Conservation (phyloP, 1,140 invertebrate species). For the Hermatobates lingyangjiaoensis region DNA sequence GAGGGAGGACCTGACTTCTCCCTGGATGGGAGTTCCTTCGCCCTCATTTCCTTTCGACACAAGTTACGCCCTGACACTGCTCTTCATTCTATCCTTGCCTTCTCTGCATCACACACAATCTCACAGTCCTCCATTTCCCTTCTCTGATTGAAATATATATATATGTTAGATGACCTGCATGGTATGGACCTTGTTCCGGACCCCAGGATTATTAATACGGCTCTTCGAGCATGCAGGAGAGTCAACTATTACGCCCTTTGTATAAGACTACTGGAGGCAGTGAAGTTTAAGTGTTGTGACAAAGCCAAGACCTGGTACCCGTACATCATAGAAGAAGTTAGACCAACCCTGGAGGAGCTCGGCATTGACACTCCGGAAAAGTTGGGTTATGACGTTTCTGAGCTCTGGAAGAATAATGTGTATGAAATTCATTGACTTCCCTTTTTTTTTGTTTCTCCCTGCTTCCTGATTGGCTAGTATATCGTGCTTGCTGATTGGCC, state of each 20-base stretch:
- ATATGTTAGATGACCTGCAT: conserved; percentile 44
- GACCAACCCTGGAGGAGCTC: conserved; percentile 76
- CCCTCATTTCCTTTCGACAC: too few species aligned
- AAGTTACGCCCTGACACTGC: too few species aligned
- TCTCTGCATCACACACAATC: too few species aligned
- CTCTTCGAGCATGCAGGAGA: conserved; percentile 75
- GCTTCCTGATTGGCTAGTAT: too few species aligned
- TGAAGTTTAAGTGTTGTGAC: conserved; percentile 73
- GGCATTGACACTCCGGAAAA: conserved; percentile 88
- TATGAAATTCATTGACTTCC: background rate
- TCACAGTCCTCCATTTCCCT: too few species aligned
- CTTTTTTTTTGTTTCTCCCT: too few species aligned
- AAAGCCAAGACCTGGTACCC: conserved; percentile 66
- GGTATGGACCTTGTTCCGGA: conserved; percentile 83
- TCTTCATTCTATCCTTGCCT: too few species aligned
- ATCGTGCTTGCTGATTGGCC: too few species aligned
- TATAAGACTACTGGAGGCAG: conserved; percentile 54
- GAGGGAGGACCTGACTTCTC: too few species aligned
- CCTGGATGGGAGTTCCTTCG: too few species aligned
- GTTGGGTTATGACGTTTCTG: conserved; percentile 90
- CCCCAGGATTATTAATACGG: conserved; percentile 71
- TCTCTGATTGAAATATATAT: too few species aligned
- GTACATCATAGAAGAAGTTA: conserved; percentile 79
- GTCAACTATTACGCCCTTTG: conserved; percentile 88
- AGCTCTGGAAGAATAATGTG: conserved; percentile 32